These are phyloP conservation scores for Drosophila pseudotalamancana DNA, from an alignment of 2,888 invertebrate species.

Conservation along the genomic window DNA sequence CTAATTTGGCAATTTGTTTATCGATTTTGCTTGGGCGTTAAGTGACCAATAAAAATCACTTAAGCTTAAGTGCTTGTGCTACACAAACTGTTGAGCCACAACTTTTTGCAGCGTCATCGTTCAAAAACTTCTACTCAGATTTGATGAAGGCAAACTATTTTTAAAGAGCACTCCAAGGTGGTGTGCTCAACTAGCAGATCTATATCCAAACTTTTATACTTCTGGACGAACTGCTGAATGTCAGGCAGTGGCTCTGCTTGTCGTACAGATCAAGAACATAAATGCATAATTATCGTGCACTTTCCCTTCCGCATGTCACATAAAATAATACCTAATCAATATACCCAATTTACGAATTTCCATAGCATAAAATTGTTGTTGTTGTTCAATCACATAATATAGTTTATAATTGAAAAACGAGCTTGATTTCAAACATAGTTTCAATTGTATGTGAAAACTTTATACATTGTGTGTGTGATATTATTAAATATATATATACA, in stretches of 20 bases:
- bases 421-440: neutral
- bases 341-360: too few relatives aligned
- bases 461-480: neutral
- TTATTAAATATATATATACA: slow-evolving; percentile 17
- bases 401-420: too few relatives aligned
- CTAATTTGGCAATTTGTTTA: slow-evolving; percentile 81
- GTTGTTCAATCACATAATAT: too few relatives aligned
- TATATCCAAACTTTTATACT: too few relatives aligned
- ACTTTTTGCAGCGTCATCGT: slow-evolving; percentile 52
- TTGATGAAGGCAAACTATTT: slow-evolving; percentile 15
- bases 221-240: too few relatives aligned
- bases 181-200: too few relatives aligned
- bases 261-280: too few relatives aligned
- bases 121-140: slow-evolving; percentile 40
- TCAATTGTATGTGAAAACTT: slow-evolving; percentile 1
- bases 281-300: too few relatives aligned
- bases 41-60: slow-evolving; percentile 81
- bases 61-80: slow-evolving; percentile 71
- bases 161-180: slow-evolving; percentile 11
- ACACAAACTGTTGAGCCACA: slow-evolving; percentile 61
- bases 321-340: too few relatives aligned
- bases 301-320: too few relatives aligned
- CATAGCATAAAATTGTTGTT: too few relatives aligned
- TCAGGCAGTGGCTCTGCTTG: too few relatives aligned
- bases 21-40: slow-evolving; percentile 72